A percentile compares a stretch with the other conserved stretches of the same genome.
These are phyloP conservation scores for Caenorhabditis angaria DNA, from an alignment of 2,888 invertebrate species.

Conservation along the genomic window DNA sequence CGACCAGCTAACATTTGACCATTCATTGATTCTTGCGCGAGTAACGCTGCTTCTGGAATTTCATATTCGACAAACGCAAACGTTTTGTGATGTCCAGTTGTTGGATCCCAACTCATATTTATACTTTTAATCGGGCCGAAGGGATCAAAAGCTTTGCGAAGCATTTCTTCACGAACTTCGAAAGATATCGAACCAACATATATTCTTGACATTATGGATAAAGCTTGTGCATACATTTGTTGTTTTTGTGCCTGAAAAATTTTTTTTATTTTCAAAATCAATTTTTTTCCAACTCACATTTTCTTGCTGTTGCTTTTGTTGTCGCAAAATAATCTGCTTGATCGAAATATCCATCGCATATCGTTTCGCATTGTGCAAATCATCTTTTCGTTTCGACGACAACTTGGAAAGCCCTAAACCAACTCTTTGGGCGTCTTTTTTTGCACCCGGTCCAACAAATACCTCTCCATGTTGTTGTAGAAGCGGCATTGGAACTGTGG, in stretches of 20 bases:
- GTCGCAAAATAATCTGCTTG: constrained; percentile 98
- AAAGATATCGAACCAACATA: constrained; percentile 99
- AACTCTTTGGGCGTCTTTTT: constrained; percentile 83
- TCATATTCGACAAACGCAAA: constrained; percentile 99
- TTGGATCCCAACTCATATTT: constrained; percentile 99
- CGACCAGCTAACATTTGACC: constrained; percentile 97
- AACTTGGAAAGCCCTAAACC: constrained; percentile 89
- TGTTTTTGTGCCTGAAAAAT: constrained; percentile 86
- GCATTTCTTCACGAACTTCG: constrained; percentile 97
- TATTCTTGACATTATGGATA: constrained; percentile 88
- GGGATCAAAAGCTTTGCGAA: constrained; percentile 92
- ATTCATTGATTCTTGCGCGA: constrained; percentile 99
- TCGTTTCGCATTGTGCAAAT: constrained; percentile 89
- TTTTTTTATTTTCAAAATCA: too few relatives aligned
- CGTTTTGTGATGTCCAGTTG: constrained; percentile 95
- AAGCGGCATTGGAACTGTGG: constrained; percentile 62
- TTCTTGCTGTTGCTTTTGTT: constrained; percentile 97
- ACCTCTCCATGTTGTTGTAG: constrained; percentile 68
- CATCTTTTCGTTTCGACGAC: constrained; percentile 86
- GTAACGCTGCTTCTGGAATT: constrained; percentile 97
- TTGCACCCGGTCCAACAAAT: constrained; percentile 83
- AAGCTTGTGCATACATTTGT: constrained; percentile 84
- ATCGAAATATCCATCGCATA: constrained; percentile 99
- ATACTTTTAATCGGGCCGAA: constrained; percentile 99
- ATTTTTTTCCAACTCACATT: too few relatives aligned